Evolutionary conservation across 92 coral and sea anemone species (phyloP), one percentile per base, ranked within the genome.

Genomic region (Anthopleura xanthogrammica): DNA sequence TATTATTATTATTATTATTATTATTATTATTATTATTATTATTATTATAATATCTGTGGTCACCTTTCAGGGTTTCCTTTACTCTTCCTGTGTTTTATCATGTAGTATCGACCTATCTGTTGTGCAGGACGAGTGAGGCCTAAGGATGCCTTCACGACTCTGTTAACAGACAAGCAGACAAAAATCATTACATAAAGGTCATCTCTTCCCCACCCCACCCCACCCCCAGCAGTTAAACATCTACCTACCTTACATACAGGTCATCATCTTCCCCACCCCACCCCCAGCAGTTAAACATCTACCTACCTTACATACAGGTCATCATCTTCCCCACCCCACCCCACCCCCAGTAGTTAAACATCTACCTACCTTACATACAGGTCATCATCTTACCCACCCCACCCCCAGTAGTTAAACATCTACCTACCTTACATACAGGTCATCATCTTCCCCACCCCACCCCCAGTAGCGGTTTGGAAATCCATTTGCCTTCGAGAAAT

Each of bases 151-250:
- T 87, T 90, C 16, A 73, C 78, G 16, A 90, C 79, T 76, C 98
- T 95, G 52, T 54, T 10, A 54, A 10, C 12, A 54, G 13, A 54
- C 12, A 10, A 54, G 58, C 6, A n/a, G n/a, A n/a, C n/a, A n/a
- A n/a, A n/a, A n/a, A n/a, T n/a, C 88, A 90, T 83, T 29, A 90
- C 91, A 62, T 92, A 92, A 10, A 96, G 89, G 72, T 96, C 98
- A 48, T 96, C 99, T 94, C 99, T 79, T 94, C 98, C 3, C 93
- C 99, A n/a, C 99, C 99, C 99, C 99, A 94, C 19, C 99, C 98
- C n/a, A n/a, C n/a, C n/a, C n/a, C 97, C 98, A 96, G 87, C 88
- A 96, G 48, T 94, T 12, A 98, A 92, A 77, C 92, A 96, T 16
- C 98, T 98, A 68, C 93, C 92, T 12, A 88, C 85, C 57, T 60